phyloP scores from a whole-genome alignment of 2,888 invertebrate species.

The Dryomyza anilis region DNA sequence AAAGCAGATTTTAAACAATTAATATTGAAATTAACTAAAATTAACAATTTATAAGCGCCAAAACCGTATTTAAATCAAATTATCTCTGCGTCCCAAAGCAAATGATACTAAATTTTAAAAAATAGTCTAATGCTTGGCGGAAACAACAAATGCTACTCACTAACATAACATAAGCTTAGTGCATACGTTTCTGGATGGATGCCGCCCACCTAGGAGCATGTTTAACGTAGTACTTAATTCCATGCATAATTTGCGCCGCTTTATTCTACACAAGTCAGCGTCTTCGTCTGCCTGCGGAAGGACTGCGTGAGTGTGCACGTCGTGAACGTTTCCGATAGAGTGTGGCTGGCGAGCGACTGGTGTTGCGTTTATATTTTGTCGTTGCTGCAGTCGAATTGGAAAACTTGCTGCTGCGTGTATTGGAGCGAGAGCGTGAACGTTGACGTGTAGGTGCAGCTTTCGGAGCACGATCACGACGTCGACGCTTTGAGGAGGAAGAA shows the following conservation, averaged over 20 bases:
- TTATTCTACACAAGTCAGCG: slow-evolving; percentile 22
- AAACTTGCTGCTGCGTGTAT: slow-evolving; percentile 34
- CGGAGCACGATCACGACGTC: slow-evolving; percentile 32
- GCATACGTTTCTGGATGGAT: no score
- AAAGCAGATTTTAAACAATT: no score
- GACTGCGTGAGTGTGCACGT: slow-evolving; percentile 33
- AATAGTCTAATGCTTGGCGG: no score
- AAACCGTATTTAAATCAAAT: no score
- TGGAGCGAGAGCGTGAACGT: slow-evolving; percentile 41
- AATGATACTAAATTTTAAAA: no score
- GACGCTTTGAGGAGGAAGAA: slow-evolving; percentile 43
- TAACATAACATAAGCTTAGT: no score
- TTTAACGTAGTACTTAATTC: no score
- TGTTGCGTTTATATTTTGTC: slow-evolving; percentile 36
- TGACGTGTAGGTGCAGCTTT: slow-evolving; percentile 24
- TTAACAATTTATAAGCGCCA: no score
- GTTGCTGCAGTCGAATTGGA: slow-evolving; percentile 35
- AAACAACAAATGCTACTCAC: no score
- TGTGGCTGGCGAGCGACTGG: slow-evolving; percentile 42
- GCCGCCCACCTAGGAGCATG: no score
- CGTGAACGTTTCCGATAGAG: slow-evolving; percentile 33
- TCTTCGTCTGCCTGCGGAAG: slow-evolving; percentile 31
- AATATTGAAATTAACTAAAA: no score
- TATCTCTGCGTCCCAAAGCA: no score
- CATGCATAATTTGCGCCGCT: background rate